Conservation (phyloP, 2,113 vertebrate species). For the Gulo gulo region DNA sequence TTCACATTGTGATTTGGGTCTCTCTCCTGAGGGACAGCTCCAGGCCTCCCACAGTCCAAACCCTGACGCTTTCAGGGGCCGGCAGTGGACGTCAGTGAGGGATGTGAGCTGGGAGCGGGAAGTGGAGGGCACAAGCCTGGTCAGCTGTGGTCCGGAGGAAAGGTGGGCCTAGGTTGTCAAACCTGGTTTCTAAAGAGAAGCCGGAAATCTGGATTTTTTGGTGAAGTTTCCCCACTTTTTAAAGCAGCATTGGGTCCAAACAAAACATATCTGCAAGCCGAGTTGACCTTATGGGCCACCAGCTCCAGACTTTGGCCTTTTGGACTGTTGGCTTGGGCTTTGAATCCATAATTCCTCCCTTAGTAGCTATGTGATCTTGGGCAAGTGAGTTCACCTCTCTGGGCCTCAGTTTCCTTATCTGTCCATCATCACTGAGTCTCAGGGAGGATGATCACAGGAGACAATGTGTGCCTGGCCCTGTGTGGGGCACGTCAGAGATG, state of each 20-base stretch:
- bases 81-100: neutral
- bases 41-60: neutral
- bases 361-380: neutral
- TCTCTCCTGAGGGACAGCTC: neutral
- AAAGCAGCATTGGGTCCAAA: conserved; percentile 54
- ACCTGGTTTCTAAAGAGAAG: conserved; percentile 67
- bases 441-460: neutral
- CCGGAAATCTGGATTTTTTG: conserved; percentile 67
- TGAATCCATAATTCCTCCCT: neutral
- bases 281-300: conserved; percentile 50
- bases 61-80: neutral
- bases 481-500: neutral
- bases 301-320: conserved; percentile 1
- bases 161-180: conserved; percentile 43
- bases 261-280: conserved; percentile 51
- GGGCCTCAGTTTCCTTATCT: neutral
- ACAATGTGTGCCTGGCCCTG: no score
- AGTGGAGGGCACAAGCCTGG: neutral
- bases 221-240: conserved; percentile 70
- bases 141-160: neutral
- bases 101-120: rapidly evolving
- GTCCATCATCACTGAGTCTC: neutral
- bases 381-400: neutral
- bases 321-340: neutral
- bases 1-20: no score